phyloP scores from a whole-genome alignment of 2,113 vertebrate genomes.

The Serinus canaria region DNA sequence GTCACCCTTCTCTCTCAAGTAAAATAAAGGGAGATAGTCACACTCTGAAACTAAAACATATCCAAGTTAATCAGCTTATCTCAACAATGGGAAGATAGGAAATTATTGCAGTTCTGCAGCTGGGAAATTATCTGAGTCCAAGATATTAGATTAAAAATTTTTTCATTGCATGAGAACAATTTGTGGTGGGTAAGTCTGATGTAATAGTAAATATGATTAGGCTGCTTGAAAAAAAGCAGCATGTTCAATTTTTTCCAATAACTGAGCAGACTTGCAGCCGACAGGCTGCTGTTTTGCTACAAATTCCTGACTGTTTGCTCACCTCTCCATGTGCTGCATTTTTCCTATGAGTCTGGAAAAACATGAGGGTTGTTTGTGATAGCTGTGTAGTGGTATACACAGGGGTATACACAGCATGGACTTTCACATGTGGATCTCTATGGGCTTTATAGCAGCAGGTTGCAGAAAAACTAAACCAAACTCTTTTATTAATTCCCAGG shows the following conservation, averaged over 20 bases:
- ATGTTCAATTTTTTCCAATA: conserved; percentile 37
- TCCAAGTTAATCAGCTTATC: conserved; percentile 26
- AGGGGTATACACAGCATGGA: not conserved
- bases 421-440: not conserved
- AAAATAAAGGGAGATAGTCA: conserved; percentile 16
- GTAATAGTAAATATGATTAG: conserved; percentile 54
- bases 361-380: not conserved
- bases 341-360: not conserved
- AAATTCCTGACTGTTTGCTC: not conserved
- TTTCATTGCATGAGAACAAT: conserved; percentile 24
- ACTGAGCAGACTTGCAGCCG: not conserved
- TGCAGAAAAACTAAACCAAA: not conserved
- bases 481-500: not conserved
- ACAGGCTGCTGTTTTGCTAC: not conserved
- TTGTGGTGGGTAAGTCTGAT: conserved; percentile 23
- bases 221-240: conserved; percentile 5
- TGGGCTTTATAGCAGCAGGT: not conserved
- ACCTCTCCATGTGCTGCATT: not conserved
- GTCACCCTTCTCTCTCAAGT: not conserved
- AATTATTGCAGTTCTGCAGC: conserved; percentile 51
- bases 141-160: conserved; percentile 62
- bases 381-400: not conserved
- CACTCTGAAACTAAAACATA: conserved; percentile 29
- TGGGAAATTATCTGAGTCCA: conserved; percentile 23
- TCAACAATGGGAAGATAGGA: conserved; percentile 29